Conservation (phyloP, 1,140 invertebrate species). For the Drosophila melanogaster region Release_6_plus_ISO1_MT NT_037436.4:6308501-6309000, state of each 20-base stretch:
- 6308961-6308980: conserved; percentile 76
- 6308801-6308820: neutral
- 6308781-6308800: too few species aligned
- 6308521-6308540: neutral
- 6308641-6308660: conserved; percentile 84
- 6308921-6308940: conserved; percentile 63
- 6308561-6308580: conserved; percentile 64
- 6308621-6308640: conserved; percentile 84
- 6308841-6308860: too few species aligned
- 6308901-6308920: conserved; percentile 59
- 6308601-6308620: conserved; percentile 83
- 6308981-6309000: conserved; percentile 71
- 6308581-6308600: conserved; percentile 72
- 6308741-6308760: too few species aligned
- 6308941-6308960: conserved; percentile 71
- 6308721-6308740: neutral
- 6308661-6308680: conserved; percentile 79
- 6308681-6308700: conserved; percentile 17
- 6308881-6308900: conserved; percentile 33
- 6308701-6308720: conserved; percentile 13
- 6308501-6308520: conserved; percentile 78
- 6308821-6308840: too few species aligned
- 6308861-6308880: too few species aligned
- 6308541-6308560: neutral
- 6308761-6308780: neutral